phyloP scores from a whole-genome alignment of 2,888 invertebrate genomes.

The Thyatira batis region DNA sequence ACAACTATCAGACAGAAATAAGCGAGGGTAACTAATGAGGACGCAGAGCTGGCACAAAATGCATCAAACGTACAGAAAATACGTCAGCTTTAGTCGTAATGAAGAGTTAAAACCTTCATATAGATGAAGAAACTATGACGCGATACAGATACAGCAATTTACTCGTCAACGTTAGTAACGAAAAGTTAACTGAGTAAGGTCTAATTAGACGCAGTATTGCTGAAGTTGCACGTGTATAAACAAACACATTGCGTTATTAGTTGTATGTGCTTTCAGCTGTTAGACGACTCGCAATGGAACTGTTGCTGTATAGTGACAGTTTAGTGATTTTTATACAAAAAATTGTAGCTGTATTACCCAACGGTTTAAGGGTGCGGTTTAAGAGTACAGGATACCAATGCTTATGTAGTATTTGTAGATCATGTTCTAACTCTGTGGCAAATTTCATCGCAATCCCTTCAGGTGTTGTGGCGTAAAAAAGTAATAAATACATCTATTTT shows the following conservation, averaged over 20 bases:
- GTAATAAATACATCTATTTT: too few species aligned
- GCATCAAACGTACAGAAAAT: neutral
- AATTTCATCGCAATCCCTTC: too few species aligned
- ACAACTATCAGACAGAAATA: too few species aligned
- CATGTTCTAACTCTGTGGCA: too few species aligned
- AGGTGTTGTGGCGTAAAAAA: too few species aligned
- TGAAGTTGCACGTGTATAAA: constrained; percentile 19
- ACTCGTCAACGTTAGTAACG: constrained; percentile 3
- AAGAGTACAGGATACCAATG: too few species aligned
- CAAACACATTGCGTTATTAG: neutral
- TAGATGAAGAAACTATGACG: neutral
- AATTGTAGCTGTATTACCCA: too few species aligned
- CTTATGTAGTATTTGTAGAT: too few species aligned
- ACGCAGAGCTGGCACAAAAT: too few species aligned
- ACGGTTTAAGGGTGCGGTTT: too few species aligned
- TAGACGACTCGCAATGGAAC: neutral
- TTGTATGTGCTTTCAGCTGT: neutral
- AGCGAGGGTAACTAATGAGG: too few species aligned
- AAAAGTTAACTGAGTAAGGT: constrained; percentile 22
- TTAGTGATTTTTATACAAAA: neutral
- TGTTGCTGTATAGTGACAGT: neutral
- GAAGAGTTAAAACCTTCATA: too few species aligned
- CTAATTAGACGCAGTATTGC: constrained; percentile 25
- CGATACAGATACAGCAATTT: neutral
- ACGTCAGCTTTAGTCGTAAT: neutral